Evolutionary conservation across 2,888 invertebrate species (phyloP), one percentile per base, ranked within the genome.

Genomic region (Drosophila gaucha): DNA sequence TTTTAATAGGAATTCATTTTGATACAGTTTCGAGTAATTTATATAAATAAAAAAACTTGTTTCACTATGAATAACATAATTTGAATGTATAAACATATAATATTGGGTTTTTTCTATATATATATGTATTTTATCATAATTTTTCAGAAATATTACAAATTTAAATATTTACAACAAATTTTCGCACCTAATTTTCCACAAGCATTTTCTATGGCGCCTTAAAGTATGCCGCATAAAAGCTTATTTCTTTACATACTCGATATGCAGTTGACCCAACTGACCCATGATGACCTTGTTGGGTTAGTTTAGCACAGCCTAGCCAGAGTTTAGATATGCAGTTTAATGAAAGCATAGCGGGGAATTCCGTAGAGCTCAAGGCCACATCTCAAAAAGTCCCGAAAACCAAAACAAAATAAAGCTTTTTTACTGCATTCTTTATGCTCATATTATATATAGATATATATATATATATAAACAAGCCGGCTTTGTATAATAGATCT

Each of bases 151-250:
- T 8, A 2, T 12, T 4, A 16, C 9, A 1, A 22, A 3, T 2
- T 22, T 12, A 8, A 8, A 14, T 22, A 20, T 51, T 1, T 20
- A 20, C 14, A 14, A 12, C 16, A 12, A 12, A 6, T 54, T 64
- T 70, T 69, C 43, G 18, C 10, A 22, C 22, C 5, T 5, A 4
- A 58, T 51, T 58, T 54, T 36, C 28, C 33, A 6, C 6, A 24
- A n/a, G 8, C 20, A 52, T 49, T 62, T 62, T 62, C 31, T 36
- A 2, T 2, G 0, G 1, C 47, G 75, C 72, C 72, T 56, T 16
- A 75, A 73, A 75, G 56, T 73, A 73, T 75, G 76, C 76, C 39
- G 28, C 2, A 12, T 2, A 43, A 28, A 12, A 10, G n/a, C 4
- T 3, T 9, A 20, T 44, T 16, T 1, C 4, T 12, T 1, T 6